Evolutionary conservation across 2,113 vertebrate species (phyloP).

Genomic region (Noturus placidus): DNA sequence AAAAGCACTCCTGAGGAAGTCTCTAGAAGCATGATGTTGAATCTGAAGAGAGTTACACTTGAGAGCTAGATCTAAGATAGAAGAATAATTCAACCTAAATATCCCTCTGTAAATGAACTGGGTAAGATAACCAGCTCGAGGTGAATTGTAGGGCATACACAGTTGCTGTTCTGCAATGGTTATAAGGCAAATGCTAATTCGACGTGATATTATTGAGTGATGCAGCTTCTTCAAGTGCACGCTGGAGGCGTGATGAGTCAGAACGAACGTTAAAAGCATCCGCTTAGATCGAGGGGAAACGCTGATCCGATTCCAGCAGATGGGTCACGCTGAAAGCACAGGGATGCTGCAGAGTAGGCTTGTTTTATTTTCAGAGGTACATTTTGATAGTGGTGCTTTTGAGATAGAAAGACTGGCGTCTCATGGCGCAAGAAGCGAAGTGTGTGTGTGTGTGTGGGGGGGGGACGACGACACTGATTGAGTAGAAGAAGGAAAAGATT

Average conservation of each 20-base stretch:
- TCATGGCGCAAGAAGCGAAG: not conserved
- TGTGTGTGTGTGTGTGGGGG: too few species aligned
- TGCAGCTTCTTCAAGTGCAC: not conserved
- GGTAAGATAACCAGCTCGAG: not conserved
- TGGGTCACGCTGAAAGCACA: not conserved
- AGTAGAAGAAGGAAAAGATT: not conserved
- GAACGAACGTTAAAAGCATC: not conserved
- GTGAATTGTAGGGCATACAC: not conserved
- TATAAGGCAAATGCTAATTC: not conserved
- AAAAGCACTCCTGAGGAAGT: not conserved
- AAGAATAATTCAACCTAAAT: not conserved
- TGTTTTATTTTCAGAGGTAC: constrained; percentile 26
- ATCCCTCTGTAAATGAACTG: not conserved
- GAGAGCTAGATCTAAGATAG: not conserved
- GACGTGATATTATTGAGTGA: not conserved
- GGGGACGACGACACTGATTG: not conserved
- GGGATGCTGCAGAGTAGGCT: constrained; percentile 49
- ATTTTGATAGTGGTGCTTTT: constrained; percentile 53
- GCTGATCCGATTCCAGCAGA: not conserved
- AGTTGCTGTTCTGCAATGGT: too few species aligned
- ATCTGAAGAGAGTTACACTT: not conserved
- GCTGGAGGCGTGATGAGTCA: not conserved
- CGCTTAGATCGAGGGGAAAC: not conserved
- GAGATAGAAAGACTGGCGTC: constrained; percentile 18
- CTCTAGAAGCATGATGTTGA: not conserved